Evolutionary conservation across 2,113 vertebrate species (phyloP).

Genomic region (Damaliscus lunatus): DNA sequence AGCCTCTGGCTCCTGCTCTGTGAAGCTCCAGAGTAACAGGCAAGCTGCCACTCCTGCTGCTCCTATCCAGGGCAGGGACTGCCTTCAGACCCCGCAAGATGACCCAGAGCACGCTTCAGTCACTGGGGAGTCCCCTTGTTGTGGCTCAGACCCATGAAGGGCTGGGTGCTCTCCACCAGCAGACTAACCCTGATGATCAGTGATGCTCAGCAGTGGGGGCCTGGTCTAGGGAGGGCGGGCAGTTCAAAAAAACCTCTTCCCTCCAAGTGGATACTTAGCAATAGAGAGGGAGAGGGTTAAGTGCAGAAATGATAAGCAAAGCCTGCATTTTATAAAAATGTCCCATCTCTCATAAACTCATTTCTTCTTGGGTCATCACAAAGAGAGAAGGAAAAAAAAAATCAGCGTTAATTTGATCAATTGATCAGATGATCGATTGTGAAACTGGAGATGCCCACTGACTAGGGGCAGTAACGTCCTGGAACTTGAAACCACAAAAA

Average conservation of each 20-base stretch:
- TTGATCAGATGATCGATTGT: constrained; percentile 87
- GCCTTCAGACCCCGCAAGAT: not conserved
- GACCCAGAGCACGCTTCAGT: not conserved
- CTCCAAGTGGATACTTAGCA: not conserved
- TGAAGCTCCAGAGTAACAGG: constrained; percentile 2
- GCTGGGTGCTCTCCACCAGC: not conserved
- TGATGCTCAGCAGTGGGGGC: not conserved
- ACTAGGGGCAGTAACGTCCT: constrained; percentile 80
- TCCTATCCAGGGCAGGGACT: not conserved
- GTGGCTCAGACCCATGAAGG: not conserved
- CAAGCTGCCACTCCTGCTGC: constrained; percentile 56
- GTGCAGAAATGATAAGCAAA: constrained; percentile 75
- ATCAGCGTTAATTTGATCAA: constrained; percentile 91
- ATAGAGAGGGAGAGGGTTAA: constrained; percentile 53
- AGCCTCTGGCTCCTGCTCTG: constrained; percentile 49
- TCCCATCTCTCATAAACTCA: constrained; percentile 73
- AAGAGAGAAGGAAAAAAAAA: constrained; percentile 68
- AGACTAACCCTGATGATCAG: not conserved
- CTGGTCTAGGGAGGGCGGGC: not conserved
- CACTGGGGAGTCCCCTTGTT: not conserved
- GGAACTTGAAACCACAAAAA: constrained; percentile 82
- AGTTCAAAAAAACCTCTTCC: not conserved
- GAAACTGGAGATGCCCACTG: constrained; percentile 84
- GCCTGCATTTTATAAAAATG: constrained; percentile 79
- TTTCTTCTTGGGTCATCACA: constrained; percentile 79